Evolutionary conservation across 2,888 invertebrate species (phyloP).

Genomic region (Macrophya annulata): DNA sequence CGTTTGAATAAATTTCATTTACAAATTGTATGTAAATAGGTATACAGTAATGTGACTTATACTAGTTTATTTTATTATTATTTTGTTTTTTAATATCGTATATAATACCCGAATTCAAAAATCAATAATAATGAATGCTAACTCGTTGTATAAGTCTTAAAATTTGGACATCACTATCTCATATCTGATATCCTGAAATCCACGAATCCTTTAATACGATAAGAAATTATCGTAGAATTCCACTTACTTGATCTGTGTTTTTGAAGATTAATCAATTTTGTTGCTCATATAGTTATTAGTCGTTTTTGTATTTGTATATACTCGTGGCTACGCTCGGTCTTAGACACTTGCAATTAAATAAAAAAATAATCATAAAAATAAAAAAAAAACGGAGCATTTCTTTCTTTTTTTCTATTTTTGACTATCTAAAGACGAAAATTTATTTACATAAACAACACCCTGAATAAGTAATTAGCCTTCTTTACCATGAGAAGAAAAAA

Average conservation of each 20-base stretch:
- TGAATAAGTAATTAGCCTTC: no score
- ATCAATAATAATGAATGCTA: not conserved
- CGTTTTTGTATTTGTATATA: not conserved
- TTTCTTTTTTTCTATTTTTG: no score
- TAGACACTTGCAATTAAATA: no score
- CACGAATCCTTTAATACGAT: not conserved
- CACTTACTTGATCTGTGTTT: not conserved
- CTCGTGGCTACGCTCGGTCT: no score
- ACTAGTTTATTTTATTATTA: not conserved
- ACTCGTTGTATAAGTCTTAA: not conserved
- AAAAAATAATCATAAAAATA: no score
- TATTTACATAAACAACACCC: no score
- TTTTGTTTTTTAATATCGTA: not conserved
- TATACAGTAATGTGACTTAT: not conserved
- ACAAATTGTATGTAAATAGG: conserved; percentile 2
- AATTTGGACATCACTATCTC: not conserved
- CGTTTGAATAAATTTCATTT: not conserved
- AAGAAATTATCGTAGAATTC: not conserved
- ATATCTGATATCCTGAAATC: not conserved
- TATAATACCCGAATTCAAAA: not conserved
- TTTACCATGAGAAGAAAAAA: no score
- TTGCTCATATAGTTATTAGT: not conserved
- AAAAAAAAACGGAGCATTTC: no score
- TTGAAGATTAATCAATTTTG: not conserved
- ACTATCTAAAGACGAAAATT: no score